A percentile compares a stretch with the other conserved stretches of the same genome.
Conservation (phyloP, 2,888 invertebrate genomes). For the Latrodectus elegans region DNA sequence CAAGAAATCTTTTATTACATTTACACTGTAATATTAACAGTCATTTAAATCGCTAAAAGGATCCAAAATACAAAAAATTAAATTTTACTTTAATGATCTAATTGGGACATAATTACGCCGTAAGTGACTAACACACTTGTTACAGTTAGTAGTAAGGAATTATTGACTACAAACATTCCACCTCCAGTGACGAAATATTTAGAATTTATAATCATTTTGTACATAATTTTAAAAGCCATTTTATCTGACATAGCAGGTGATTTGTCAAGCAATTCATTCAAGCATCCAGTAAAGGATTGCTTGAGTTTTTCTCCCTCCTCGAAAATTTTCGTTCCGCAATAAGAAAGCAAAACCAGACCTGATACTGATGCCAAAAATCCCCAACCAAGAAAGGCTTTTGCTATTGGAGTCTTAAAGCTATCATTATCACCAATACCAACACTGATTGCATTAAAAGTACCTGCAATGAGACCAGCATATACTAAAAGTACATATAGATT, state of each 20-base stretch:
- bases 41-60: too few relatives aligned
- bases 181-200: constrained; percentile 38
- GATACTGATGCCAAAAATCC: not conserved
- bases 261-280: not conserved
- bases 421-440: not conserved
- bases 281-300: not conserved
- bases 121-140: constrained; percentile 44
- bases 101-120: constrained; percentile 41
- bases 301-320: constrained; percentile 12
- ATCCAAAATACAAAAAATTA: too few relatives aligned
- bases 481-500: constrained; percentile 15
- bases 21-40: too few relatives aligned
- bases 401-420: too few relatives aligned
- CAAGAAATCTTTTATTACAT: too few relatives aligned
- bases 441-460: constrained; percentile 25
- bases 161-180: constrained; percentile 40
- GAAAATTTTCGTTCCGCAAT: constrained; percentile 17
- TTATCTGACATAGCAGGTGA: constrained; percentile 8
- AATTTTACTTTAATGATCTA: constrained; percentile 9
- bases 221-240: constrained; percentile 11
- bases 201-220: constrained; percentile 13
- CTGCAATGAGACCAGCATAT: constrained; percentile 15
- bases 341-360: constrained; percentile 12
- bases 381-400: not conserved
- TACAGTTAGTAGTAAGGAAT: constrained; percentile 27